Evolutionary conservation across 2,113 vertebrate species (phyloP), one percentile per base, ranked within the genome.

Genomic region (Xiphias gladius): DNA sequence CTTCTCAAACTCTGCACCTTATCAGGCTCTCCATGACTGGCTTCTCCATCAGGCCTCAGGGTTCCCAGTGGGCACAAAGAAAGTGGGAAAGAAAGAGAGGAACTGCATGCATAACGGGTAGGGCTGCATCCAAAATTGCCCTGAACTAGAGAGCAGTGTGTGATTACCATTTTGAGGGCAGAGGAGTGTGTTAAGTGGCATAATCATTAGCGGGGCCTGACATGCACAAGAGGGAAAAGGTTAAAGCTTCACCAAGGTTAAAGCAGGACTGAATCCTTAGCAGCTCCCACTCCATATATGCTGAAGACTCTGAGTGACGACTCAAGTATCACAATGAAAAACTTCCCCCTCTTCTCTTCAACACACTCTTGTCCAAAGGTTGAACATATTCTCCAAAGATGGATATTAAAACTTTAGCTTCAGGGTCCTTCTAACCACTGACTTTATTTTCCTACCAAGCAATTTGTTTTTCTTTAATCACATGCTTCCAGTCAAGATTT

Each of bases 131-230:
- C 37, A 41, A 88, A 85, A 83, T 75, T 54, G 55, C 57, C 26
- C 63, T 68, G 54, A 75, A 84, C 63, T 54, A 58, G 7, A 67
- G 52, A 88, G 65, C 48, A 16, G 52, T 2, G 66, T 52, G 64
- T 22, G 59, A 88, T 91, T 83, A 86, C 55, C 84, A 87, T 87
- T 85, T 88, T 35, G 28, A 87, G 77, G 70, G 62, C 61, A 76
- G 72, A 77, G 54, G 82, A 74, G 32, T 55, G 70, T 26, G 82
- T 74, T 61, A 48, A 83, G 84, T 64, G 77, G 73, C 54, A 72
- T 73, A 83, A 86, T 90, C 63, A 93, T 87, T 63, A 65, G 66
- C 17, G 1, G 46, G 48, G 52, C 32, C 50, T 58, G 82, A 80
- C 66, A 58, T 4, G 59, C 57, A 57, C 22, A 70, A 43, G 43